phyloP scores from a whole-genome alignment of 2,888 invertebrate species.

The Agriopis aurantiaria region DNA sequence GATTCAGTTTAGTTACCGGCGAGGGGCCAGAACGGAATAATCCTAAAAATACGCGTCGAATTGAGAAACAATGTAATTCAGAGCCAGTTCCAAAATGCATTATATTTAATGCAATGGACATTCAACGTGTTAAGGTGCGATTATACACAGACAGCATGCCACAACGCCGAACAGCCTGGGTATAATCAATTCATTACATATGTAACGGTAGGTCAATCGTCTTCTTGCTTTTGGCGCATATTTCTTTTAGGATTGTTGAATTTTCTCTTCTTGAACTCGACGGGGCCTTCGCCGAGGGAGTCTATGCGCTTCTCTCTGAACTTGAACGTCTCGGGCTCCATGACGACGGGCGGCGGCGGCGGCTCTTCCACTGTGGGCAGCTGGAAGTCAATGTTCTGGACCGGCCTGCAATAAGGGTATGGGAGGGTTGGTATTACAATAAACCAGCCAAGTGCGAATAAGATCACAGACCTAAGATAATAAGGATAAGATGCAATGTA shows the following conservation, averaged over 20 bases:
- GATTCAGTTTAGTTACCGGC: no score
- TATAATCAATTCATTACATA: not conserved
- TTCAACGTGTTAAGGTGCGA: no score
- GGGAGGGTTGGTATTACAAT: not conserved
- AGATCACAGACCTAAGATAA: not conserved
- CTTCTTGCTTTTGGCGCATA: slow-evolving; percentile 88
- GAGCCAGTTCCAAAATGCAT: no score
- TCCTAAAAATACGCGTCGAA: no score
- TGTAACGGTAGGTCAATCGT: slow-evolving; percentile 75
- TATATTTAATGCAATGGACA: no score
- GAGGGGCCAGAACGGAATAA: no score
- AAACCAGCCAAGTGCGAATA: not conserved
- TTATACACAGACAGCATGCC: not conserved
- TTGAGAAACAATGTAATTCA: no score
- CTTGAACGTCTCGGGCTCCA: slow-evolving; percentile 76
- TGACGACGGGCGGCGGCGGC: slow-evolving; percentile 76
- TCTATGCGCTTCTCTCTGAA: slow-evolving; percentile 88
- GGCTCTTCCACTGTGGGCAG: slow-evolving; percentile 86
- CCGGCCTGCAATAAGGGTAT: slow-evolving; percentile 65
- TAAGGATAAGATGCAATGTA: no score
- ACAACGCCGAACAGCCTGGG: not conserved
- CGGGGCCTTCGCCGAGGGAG: slow-evolving; percentile 82
- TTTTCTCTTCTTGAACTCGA: slow-evolving; percentile 91
- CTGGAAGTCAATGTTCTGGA: slow-evolving; percentile 88
- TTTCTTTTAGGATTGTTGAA: slow-evolving; percentile 87